Conservation (phyloP, 2,113 vertebrate genomes). For the Grammomys dolichurus region DNA sequence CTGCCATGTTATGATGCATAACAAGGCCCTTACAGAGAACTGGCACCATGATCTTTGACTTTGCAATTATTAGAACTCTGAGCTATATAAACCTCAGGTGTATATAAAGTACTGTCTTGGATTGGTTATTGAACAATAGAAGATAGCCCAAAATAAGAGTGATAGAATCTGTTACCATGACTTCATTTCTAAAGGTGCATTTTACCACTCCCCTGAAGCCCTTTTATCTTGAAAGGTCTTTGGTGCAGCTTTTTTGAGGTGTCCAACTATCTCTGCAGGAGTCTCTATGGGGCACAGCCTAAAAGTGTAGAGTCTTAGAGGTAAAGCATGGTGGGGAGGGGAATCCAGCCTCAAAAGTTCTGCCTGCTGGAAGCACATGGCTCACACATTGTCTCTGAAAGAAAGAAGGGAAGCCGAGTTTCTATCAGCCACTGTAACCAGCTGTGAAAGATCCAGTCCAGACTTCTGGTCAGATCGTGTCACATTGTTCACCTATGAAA, state of each 20-base stretch:
- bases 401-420: neutral
- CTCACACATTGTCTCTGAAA: neutral
- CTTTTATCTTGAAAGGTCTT: neutral
- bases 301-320: neutral
- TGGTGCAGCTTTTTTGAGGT: neutral
- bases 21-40: neutral
- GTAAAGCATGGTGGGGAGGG: fast-evolving
- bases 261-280: too few relatives aligned
- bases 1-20: too few relatives aligned
- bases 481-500: slow-evolving; percentile 48
- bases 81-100: neutral
- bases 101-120: neutral
- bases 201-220: neutral
- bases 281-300: neutral
- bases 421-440: slow-evolving; percentile 78
- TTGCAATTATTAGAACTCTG: neutral
- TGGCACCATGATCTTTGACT: neutral
- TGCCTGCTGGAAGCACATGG: neutral
- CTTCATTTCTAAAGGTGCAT: neutral
- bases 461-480: slow-evolving; percentile 84
- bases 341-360: neutral
- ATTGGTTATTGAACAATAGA: neutral
- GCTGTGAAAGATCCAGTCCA: slow-evolving; percentile 87
- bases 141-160: neutral
- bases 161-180: too few relatives aligned